A percentile compares a stretch with the other conserved stretches of the same genome.
phyloP scores from a whole-genome alignment of 2,797 vertebrate species.

The Lepilemur ruficaudatus region DNA sequence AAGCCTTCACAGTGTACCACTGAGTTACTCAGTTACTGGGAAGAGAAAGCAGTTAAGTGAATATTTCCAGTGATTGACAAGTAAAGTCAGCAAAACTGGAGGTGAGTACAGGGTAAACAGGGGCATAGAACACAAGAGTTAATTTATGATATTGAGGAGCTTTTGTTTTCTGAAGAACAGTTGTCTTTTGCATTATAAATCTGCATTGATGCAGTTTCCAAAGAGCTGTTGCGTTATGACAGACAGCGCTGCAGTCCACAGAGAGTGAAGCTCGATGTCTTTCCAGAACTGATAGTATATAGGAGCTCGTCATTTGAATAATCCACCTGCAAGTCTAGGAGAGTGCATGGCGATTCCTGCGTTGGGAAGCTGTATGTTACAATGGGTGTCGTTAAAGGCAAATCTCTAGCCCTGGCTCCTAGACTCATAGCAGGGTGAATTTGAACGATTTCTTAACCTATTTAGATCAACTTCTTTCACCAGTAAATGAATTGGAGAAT shows the following conservation, averaged over 20 bases:
- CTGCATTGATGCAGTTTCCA: background rate
- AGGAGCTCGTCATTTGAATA: background rate
- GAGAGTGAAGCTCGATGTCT: background rate
- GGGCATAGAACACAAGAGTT: background rate
- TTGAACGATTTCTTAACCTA: background rate
- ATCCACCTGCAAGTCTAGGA: background rate
- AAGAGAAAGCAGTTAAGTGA: background rate
- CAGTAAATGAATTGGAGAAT: background rate
- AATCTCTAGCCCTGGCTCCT: background rate
- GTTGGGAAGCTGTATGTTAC: background rate
- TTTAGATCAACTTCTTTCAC: background rate
- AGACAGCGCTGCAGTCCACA: background rate
- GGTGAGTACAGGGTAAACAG: rapidly evolving
- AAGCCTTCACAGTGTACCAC: background rate
- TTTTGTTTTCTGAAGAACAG: background rate
- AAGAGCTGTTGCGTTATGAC: background rate
- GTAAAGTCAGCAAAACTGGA: background rate
- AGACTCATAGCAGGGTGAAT: background rate
- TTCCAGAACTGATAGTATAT: background rate
- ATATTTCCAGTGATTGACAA: background rate
- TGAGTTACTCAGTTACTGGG: background rate
- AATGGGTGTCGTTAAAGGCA: background rate
- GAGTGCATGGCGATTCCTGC: background rate
- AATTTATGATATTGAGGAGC: background rate
- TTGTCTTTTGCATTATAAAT: background rate